Evolutionary conservation across 2,888 invertebrate genomes (phyloP).

Genomic region (Drosophila hamatofila): DNA sequence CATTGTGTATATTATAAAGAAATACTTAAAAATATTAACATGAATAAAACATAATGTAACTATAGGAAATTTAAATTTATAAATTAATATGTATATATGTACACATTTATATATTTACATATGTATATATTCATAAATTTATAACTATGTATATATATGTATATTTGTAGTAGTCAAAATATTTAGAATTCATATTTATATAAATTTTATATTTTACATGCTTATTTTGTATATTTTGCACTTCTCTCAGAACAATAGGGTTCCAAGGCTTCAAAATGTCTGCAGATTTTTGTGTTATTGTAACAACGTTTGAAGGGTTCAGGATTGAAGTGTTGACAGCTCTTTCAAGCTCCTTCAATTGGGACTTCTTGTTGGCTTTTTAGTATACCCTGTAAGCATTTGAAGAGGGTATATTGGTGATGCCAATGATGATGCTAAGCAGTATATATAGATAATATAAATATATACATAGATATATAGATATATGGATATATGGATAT

Average conservation of each 20-base stretch:
- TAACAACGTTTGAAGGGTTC: slow-evolving; percentile 6
- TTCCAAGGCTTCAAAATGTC: slow-evolving; percentile 1
- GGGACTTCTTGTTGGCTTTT: slow-evolving; percentile 30
- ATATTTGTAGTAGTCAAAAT: not conserved
- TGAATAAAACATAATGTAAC: too few relatives aligned
- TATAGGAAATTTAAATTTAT: too few relatives aligned
- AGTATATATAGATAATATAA: too few relatives aligned
- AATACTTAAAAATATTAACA: too few relatives aligned
- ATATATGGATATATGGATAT: not conserved
- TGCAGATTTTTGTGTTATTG: not conserved
- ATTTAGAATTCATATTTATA: not conserved
- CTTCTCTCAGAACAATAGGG: not conserved
- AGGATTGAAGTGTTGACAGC: slow-evolving; percentile 15
- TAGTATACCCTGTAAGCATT: not conserved
- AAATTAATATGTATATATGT: too few relatives aligned
- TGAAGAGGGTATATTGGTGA: not conserved
- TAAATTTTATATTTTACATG: not conserved
- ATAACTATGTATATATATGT: not conserved
- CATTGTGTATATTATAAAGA: too few relatives aligned
- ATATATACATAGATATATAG: not conserved
- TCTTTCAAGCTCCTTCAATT: slow-evolving; percentile 6
- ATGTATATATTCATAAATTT: not conserved
- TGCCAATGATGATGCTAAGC: too few relatives aligned
- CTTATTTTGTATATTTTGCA: not conserved
- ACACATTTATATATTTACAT: not conserved